Evolutionary conservation across 1,140 invertebrate species (phyloP), one percentile per base, ranked within the genome.

Genomic region (Dinoponera quadriceps): DNA sequence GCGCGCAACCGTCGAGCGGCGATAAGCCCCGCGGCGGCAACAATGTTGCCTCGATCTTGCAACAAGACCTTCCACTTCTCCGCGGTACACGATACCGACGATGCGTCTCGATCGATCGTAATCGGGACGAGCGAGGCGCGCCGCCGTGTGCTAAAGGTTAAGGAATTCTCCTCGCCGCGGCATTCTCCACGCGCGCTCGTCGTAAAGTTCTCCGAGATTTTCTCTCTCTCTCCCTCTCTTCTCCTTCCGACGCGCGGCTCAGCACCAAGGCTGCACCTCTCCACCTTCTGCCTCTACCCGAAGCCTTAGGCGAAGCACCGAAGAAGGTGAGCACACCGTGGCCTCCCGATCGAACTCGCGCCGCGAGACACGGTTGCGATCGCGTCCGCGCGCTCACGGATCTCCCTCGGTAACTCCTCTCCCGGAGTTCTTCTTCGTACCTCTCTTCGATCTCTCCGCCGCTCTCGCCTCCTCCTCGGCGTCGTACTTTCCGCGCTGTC

Each of bases 71-170:
- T 68, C 80, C 20, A 55, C 51, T 71, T 57, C 68, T 48, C 44
- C 60, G 22, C 33, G n/a, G 65, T 27, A 83, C 74, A 68, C 69
- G 84, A 78, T 78, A 86, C 54, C 63, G 18, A 69, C 57, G 69
- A 72, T 72, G 65, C 71, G 22, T 81, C 63, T 63, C 66, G 87
- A 87, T 88, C 87, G 85, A 88, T 88, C 86, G 87, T 87, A 87
- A 88, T 87, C 87, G 85, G 85, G 78, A 44, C 11, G 20, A 54
- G 59, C 85, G 29, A 86, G 71, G 82, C 71, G 59, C 75, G 75
- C 59, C 71, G 59, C 71, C 80, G 74, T 87, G 87, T 87, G 87
- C 55, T 74, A 88, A 88, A 88, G 87, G 87, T 87, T 87, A 87
- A 82, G 73, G 85, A 85, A 88, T 88, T 75, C 75, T 82, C 77